phyloP scores from a whole-genome alignment of 2,113 vertebrate species.

The Sterrhoptilus dennistouni region DNA sequence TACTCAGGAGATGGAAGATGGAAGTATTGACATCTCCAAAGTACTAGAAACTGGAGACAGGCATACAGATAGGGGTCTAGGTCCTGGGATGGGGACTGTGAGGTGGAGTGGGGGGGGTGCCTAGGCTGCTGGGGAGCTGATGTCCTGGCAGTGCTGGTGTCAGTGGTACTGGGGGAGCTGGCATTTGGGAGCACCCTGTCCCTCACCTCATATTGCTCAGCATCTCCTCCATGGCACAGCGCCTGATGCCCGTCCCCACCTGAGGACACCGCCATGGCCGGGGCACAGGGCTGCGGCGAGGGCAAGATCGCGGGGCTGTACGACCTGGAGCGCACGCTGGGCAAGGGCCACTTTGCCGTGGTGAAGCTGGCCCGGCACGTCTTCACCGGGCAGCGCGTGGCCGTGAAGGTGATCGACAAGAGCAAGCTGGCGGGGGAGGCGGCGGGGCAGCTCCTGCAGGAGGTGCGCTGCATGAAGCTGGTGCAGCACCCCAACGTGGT shows the following conservation, averaged over 20 bases:
- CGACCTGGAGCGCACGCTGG: constrained; percentile 84
- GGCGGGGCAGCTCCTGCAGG: constrained; percentile 83
- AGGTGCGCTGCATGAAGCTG: constrained; percentile 90
- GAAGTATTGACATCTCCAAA: not conserved
- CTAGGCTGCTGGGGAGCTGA: not conserved
- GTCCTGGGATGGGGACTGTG: not conserved
- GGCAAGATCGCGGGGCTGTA: constrained; percentile 85
- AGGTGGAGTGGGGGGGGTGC: not conserved
- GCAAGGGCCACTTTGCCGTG: constrained; percentile 86
- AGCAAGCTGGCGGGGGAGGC: constrained; percentile 82
- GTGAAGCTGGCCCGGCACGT: constrained; percentile 86
- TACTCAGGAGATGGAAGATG: not conserved
- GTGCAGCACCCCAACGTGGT: constrained; percentile 91
- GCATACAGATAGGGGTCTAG: not conserved
- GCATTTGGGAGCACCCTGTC: fast-evolving
- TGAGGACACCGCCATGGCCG: constrained; percentile 58
- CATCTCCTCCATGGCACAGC: not conserved
- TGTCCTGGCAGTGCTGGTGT: no score
- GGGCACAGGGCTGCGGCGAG: constrained; percentile 51
- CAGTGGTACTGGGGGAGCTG: not conserved
- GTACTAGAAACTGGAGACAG: not conserved
- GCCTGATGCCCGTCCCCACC: constrained; percentile 14
- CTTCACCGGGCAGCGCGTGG: constrained; percentile 84
- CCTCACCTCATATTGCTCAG: not conserved
- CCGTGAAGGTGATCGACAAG: constrained; percentile 91